phyloP scores from a whole-genome alignment of 2,888 invertebrate species.

The Lamellibrachia columna region DNA sequence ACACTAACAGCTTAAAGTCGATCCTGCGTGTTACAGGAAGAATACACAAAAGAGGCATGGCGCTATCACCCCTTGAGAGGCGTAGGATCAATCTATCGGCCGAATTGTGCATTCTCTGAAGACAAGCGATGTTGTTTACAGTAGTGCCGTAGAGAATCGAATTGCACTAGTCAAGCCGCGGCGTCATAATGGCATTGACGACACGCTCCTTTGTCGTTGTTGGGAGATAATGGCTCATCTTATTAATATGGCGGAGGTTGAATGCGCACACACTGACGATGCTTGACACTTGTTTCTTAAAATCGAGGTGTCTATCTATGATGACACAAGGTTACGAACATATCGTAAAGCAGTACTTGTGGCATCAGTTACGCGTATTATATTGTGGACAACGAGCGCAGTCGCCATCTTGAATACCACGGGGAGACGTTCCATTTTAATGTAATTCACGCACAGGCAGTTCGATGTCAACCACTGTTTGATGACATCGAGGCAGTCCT shows the following conservation, averaged over 20 bases:
- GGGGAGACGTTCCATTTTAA: no score
- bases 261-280: neutral
- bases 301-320: neutral
- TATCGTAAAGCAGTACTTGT: neutral
- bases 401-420: no score
- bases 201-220: neutral
- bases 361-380: no score
- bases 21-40: fast-evolving
- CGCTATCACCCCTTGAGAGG: neutral
- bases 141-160: neutral
- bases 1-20: no score
- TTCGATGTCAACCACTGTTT: no score
- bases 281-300: neutral
- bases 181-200: neutral
- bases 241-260: neutral
- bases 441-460: no score
- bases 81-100: neutral
- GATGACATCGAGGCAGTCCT: no score
- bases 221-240: neutral
- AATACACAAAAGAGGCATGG: neutral
- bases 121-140: neutral
- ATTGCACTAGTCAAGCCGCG: neutral
- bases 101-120: neutral
- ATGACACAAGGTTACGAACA: neutral
- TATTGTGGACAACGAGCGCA: no score